Percentiles rank a stretch among this genome's conserved stretches.
phyloP scores from a whole-genome alignment of 2,797 vertebrate genomes.

The Arremon aurantiirostris region DNA sequence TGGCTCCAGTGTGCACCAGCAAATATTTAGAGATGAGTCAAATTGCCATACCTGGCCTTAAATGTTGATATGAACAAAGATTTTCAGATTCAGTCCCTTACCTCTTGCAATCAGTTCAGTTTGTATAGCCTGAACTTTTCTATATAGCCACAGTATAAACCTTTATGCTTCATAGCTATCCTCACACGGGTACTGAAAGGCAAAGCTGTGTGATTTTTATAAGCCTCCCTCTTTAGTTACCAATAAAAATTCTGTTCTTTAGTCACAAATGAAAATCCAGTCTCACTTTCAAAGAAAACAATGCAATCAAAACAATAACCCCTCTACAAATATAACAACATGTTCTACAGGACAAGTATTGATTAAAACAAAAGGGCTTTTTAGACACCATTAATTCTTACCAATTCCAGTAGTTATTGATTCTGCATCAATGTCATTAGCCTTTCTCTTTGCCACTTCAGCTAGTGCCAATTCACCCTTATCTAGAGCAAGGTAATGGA shows the following conservation, averaged over 20 bases:
- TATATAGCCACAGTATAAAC: not conserved
- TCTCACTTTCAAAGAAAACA: conserved; percentile 50
- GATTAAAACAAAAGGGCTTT: conserved; percentile 74
- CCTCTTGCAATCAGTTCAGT: not conserved
- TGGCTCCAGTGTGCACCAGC: not conserved
- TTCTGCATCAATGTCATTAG: conserved; percentile 87
- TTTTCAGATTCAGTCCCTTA: not conserved
- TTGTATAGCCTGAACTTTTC: not conserved
- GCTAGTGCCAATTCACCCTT: conserved; percentile 95
- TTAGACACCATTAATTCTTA: conserved; percentile 79
- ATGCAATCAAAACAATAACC: conserved; percentile 53
- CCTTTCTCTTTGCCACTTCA: conserved; percentile 92
- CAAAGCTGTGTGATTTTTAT: conserved; percentile 25
- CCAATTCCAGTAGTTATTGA: conserved; percentile 81
- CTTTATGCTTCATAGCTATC: not conserved
- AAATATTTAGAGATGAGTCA: not conserved
- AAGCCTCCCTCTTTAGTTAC: conserved; percentile 6
- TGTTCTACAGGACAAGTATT: conserved; percentile 70
- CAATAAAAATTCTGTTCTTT: not conserved
- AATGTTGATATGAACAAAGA: not conserved
- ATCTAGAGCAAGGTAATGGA: conserved; percentile 96
- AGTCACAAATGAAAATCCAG: not conserved
- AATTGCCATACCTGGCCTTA: not conserved
- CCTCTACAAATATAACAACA: conserved; percentile 57
- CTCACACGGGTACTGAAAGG: not conserved